Evolutionary conservation across 2,888 invertebrate genomes (phyloP), one percentile per base, ranked within the genome.

Genomic region (Temnothorax ravouxi): DNA sequence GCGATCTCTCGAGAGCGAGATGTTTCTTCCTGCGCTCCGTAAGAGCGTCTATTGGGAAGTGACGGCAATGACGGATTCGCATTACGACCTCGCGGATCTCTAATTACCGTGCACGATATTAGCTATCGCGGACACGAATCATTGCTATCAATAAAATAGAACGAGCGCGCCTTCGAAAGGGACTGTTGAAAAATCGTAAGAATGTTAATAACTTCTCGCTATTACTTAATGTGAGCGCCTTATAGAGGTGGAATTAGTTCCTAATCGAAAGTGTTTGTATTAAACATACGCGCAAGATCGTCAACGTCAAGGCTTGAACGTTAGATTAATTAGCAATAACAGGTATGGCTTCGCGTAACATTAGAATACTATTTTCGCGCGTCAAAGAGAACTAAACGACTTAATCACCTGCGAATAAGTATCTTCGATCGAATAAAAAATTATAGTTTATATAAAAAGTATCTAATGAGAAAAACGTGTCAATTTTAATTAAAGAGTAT

Each of bases 11-110:
- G 75, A 71, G 83, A 83, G 59, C 59, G 54, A 59, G 66, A 81
- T 25, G 84, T 54, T 61, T 54, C 62, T 86, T 81, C 86, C 71
- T 86, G 72, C 61, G 54, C 66, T 75, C 44, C 50, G 67, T 50
- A 34, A 80, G 79, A 84, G 34, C 66, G 77, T 52, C 56, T 38
- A 41, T 84, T 59, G 86, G 77, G 62, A 86, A 86, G 62, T 74
- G 84, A 87, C 71, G 84, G 64, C 84, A 82, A 83, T 87, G 87
- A 87, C 87, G 87, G 84, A 87, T 87, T 87, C 79, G 79, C 85
- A 75, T 87, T 87, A 80, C 52, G 80, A 84, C 84, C 71, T 67
- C 64, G 82, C n/a, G 86, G 75, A 86, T 80, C 79, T 82, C 72
- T 87, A 87, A 87, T 87, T 87, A 76, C 76, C 18, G 54, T 59